phyloP scores from a whole-genome alignment of 2,797 vertebrate species.

The Cuniculus paca region DNA sequence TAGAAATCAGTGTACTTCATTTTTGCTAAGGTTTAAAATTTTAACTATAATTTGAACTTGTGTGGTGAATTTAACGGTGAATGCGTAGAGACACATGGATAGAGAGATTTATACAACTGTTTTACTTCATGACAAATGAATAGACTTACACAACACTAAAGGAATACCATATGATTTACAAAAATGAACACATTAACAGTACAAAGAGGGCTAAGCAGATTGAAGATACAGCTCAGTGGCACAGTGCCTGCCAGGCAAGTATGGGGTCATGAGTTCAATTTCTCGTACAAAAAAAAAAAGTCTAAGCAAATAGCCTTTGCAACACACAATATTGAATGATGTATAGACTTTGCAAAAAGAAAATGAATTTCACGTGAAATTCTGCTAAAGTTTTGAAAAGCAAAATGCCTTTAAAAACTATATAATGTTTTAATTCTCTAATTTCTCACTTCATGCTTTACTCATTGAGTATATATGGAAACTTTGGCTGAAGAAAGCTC shows the following conservation, averaged over 20 bases:
- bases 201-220: background rate
- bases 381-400: slow-evolving; percentile 5
- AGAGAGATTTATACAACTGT: background rate
- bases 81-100: background rate
- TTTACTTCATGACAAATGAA: slow-evolving; percentile 24
- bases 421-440: background rate
- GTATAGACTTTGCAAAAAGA: background rate
- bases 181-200: background rate
- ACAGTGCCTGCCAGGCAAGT: no score
- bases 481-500: background rate
- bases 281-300: no score
- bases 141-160: slow-evolving; percentile 17
- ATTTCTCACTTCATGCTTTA: background rate
- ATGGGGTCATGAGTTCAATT: no score
- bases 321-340: background rate
- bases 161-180: background rate
- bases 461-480: background rate
- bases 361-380: slow-evolving; percentile 18
- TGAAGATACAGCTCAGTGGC: no score
- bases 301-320: background rate
- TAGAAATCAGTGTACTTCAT: slow-evolving; percentile 36
- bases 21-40: slow-evolving; percentile 15
- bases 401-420: background rate
- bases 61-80: slow-evolving; percentile 12
- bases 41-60: background rate